phyloP scores from a whole-genome alignment of 2,797 vertebrate species.

The Alcedo atthis region DNA sequence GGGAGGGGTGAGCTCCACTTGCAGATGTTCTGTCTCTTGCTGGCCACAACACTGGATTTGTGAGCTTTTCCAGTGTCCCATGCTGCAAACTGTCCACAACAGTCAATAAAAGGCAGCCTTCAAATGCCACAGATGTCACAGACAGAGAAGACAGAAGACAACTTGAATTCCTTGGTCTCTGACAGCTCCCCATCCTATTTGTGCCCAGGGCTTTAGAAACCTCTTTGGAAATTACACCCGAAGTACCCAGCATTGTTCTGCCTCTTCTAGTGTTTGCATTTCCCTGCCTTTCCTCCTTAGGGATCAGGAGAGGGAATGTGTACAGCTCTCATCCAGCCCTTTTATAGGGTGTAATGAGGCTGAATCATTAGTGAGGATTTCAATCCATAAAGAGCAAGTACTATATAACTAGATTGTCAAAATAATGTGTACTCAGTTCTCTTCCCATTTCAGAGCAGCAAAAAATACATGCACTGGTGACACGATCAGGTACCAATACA shows the following conservation, averaged over 20 bases:
- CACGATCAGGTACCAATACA: neutral
- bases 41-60: accelerated
- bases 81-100: neutral
- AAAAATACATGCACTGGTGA: neutral
- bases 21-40: neutral
- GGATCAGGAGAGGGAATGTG: neutral
- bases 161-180: neutral
- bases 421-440: neutral
- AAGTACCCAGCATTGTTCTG: neutral
- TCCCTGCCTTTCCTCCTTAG: neutral
- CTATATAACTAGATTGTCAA: neutral
- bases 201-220: neutral
- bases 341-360: neutral
- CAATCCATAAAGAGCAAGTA: neutral
- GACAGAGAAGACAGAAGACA: neutral
- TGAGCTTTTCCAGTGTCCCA: neutral
- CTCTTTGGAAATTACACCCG: neutral
- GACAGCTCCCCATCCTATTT: neutral
- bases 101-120: neutral
- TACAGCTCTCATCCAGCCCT: neutral
- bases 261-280: neutral
- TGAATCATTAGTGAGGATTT: neutral
- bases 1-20: neutral
- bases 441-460: neutral
- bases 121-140: neutral